Base-by-base conservation (phyloP, 2,113 vertebrate species). In the Xiphophorus maculatus region DNA sequence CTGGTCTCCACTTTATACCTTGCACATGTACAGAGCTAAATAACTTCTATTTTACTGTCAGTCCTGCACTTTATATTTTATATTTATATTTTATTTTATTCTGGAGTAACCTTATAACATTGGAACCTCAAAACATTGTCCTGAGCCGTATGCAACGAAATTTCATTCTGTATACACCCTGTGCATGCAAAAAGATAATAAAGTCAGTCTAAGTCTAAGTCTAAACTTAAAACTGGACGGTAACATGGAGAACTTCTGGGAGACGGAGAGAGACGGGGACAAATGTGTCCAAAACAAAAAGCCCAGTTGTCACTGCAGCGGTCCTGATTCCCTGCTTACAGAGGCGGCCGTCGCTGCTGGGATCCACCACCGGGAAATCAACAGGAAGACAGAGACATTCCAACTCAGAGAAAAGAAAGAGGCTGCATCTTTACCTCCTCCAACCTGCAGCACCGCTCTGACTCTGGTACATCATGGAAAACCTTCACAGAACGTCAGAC, bases 401-500 rank as follows among this genome's bases (percentile, higher is more conserved):
- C 11, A 13, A 13, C n/a, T 63, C 8, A 35, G 32, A 17, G 4
- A 30, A 63, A 32, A 22, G 48, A 51, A 32, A 19, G 62, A 63
- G 32, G 17, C 17, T 28, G 28, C 63, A 35, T 28, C 29, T 64
- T 64, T 33, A 33, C 63, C 30, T 6, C 30, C 63, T 15, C 3
- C 32, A 64, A 19, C 19, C 63, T 64, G 63, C 7, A 25, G 19
- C 19, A 33, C 19, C 1, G 19, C 30, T 64, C 63, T 22, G 63
- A 32, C 62, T 63, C 12, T 63, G 61, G 13, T 22, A 19, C 62
- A 1, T 4, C 35, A 37, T 37, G 9, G 14, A 42, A 58, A 51
- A 19, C n/a, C 48, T 61, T 19, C 19, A 78, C 32, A 33, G 68
- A 77, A 85, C 58, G 63, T 71, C 62, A 30, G 44, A 40, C 61